Conservation (phyloP, 2,888 invertebrate species). For the Iselma pallidipennis region DNA sequence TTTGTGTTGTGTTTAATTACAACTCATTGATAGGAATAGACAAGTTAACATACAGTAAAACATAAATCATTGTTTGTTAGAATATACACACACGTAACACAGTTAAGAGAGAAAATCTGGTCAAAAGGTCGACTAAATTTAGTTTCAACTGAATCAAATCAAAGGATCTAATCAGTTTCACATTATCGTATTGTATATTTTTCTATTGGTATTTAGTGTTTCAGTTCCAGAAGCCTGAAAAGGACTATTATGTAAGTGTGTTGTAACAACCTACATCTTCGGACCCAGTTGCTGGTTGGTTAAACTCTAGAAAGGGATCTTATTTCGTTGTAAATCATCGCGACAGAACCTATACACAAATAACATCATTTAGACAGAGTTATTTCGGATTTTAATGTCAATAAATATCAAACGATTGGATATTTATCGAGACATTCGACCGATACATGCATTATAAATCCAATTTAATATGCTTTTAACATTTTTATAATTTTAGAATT, state of each 20-base stretch:
- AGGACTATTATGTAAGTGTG: neutral
- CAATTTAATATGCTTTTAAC: no score
- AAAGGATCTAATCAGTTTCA: conserved; percentile 3
- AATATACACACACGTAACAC: no score
- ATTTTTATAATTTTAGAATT: no score
- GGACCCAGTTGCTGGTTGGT: neutral
- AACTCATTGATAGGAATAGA: neutral
- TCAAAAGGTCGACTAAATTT: neutral
- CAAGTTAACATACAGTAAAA: neutral
- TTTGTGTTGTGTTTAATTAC: neutral
- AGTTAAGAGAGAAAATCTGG: neutral
- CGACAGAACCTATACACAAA: conserved; percentile 16
- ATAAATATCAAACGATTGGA: conserved; percentile 26
- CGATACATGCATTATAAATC: no score
- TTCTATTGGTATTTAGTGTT: neutral
- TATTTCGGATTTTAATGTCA: conserved; percentile 23
- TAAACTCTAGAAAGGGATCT: neutral
- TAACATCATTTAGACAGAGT: conserved; percentile 21
- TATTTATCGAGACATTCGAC: conserved; percentile 23
- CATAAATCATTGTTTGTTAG: neutral
- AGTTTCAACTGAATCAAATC: neutral
- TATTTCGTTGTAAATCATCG: conserved; percentile 15
- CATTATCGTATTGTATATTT: neutral
- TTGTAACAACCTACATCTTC: neutral
- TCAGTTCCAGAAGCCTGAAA: neutral